These are phyloP conservation scores for Drosophila hamatofila DNA, from an alignment of 2,888 invertebrate species.

Conservation along the genomic window DNA sequence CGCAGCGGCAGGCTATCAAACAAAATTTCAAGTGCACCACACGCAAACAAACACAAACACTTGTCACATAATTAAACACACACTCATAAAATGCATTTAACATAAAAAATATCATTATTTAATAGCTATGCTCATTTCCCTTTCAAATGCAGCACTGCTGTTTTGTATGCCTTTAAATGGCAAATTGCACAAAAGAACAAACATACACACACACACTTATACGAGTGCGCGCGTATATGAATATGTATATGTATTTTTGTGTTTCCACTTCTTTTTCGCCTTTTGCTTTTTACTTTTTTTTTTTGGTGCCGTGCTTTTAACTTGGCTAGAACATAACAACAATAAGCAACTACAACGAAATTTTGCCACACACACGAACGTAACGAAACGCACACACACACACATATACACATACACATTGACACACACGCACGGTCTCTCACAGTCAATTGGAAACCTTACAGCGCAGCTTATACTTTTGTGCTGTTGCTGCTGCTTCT, in stretches of 20 bases:
- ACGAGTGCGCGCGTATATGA: not conserved
- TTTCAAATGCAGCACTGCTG: conserved; percentile 60
- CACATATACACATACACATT: conserved; percentile 8
- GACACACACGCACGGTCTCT: conserved; percentile 34
- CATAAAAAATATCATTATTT: conserved; percentile 8
- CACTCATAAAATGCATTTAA: conserved; percentile 1
- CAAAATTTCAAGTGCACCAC: conserved; percentile 45
- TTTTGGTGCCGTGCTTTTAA: conserved; percentile 63
- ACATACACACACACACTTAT: conserved; percentile 17
- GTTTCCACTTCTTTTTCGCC: conserved; percentile 53
- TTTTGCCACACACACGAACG: conserved; percentile 52
- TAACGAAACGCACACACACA: conserved; percentile 16
- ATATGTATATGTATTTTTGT: conserved; percentile 17
- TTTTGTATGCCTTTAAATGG: conserved; percentile 60
- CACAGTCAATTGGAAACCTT: conserved; percentile 65
- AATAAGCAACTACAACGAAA: conserved; percentile 65
- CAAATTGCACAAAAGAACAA: conserved; percentile 64
- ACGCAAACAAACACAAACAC: conserved; percentile 2
- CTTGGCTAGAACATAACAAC: conserved; percentile 79
- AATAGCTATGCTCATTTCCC: conserved; percentile 60
- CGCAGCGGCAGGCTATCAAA: conserved; percentile 24
- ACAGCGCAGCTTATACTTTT: conserved; percentile 74
- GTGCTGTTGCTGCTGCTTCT: conserved; percentile 70
- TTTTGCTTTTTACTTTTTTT: conserved; percentile 40
- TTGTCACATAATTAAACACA: not conserved